Conservation (phyloP, 2,113 vertebrate genomes). For the Ellobius talpinus region DNA sequence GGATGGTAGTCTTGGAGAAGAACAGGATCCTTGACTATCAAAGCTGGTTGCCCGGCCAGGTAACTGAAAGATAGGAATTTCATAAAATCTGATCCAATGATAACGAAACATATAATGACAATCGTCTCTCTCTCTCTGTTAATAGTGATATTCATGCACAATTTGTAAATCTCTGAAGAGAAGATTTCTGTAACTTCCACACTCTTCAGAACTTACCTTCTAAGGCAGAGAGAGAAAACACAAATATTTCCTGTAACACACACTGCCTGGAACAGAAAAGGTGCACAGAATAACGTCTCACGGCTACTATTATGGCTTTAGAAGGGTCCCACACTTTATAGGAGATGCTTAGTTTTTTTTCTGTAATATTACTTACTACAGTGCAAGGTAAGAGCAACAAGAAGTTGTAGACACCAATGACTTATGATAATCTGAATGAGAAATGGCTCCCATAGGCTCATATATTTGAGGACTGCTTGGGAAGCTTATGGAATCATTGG, state of each 20-base stretch:
- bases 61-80: conserved; percentile 90
- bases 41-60: conserved; percentile 97
- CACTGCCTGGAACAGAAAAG: neutral
- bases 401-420: neutral
- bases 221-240: neutral
- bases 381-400: neutral
- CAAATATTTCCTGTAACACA: neutral
- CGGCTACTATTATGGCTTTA: neutral
- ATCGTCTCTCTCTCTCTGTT: neutral
- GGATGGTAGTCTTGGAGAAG: conserved; percentile 94
- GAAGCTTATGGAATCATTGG: too few relatives aligned
- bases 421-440: neutral
- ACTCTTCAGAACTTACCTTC: neutral
- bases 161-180: neutral
- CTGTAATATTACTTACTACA: neutral
- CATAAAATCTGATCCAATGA: conserved; percentile 9
- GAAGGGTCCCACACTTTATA: neutral
- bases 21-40: conserved; percentile 98
- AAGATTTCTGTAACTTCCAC: neutral
- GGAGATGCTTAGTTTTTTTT: neutral
- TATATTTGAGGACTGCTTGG: neutral
- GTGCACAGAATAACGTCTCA: neutral
- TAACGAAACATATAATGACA: neutral
- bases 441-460: neutral
- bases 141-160: neutral